phyloP scores from a whole-genome alignment of 2,888 invertebrate species.

The Torymus texanus region DNA sequence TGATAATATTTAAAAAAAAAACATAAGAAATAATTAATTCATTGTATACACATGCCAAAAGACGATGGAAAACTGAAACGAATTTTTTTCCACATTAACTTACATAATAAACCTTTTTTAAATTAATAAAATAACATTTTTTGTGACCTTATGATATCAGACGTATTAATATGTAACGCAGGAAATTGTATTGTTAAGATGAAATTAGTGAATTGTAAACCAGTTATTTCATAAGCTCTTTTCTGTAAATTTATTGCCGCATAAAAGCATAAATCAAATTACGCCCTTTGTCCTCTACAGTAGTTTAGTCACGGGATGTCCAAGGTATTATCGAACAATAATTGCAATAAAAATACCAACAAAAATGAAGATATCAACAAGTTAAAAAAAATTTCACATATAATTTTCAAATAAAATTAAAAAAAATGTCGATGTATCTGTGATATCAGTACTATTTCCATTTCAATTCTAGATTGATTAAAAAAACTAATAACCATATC shows the following conservation, averaged over 20 bases:
- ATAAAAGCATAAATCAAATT: slow-evolving; percentile 49
- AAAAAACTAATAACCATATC: too few relatives aligned
- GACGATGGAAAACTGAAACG: too few relatives aligned
- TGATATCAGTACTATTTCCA: too few relatives aligned
- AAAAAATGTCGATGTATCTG: not conserved
- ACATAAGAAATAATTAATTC: too few relatives aligned
- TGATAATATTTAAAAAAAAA: too few relatives aligned
- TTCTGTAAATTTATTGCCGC: slow-evolving; percentile 50
- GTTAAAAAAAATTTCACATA: slow-evolving; percentile 2
- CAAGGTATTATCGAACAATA: slow-evolving; percentile 39
- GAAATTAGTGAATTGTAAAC: slow-evolving; percentile 49
- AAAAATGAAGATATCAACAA: slow-evolving; percentile 31
- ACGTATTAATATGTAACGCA: slow-evolving; percentile 4
- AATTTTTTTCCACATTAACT: too few relatives aligned
- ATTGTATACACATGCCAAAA: too few relatives aligned
- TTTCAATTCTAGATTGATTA: too few relatives aligned
- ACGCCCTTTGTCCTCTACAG: slow-evolving; percentile 42
- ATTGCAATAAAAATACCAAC: slow-evolving; percentile 29
- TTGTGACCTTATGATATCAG: too few relatives aligned
- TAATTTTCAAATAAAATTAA: not conserved
- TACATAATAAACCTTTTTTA: not conserved
- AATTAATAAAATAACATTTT: not conserved
- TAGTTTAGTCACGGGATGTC: slow-evolving; percentile 51
- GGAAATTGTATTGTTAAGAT: slow-evolving; percentile 40
- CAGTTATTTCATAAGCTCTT: slow-evolving; percentile 48